Percentiles rank a stretch among this genome's conserved stretches.
Conservation (phyloP, 2,797 vertebrate genomes). For the Protosalanx chinensis region DNA sequence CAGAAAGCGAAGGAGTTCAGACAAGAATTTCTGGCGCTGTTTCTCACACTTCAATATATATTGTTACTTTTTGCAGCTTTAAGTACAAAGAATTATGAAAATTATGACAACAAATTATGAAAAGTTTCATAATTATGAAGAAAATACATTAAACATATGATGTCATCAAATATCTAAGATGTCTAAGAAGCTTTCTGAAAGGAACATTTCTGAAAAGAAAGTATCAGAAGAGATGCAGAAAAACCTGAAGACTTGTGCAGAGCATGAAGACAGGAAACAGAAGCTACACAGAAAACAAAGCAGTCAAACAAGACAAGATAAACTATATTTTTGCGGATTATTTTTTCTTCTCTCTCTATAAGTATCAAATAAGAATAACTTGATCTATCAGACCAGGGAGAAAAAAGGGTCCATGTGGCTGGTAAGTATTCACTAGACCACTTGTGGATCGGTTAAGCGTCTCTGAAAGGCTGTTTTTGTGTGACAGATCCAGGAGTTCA, state of each 20-base stretch:
- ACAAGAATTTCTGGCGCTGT: no score
- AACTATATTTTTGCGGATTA: not conserved
- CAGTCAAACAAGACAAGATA: not conserved
- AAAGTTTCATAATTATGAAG: not conserved
- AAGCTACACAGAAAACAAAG: not conserved
- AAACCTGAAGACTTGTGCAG: not conserved
- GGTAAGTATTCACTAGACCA: not conserved
- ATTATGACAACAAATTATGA: not conserved
- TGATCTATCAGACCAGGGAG: not conserved
- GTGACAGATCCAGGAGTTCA: constrained; percentile 67
- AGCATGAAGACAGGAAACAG: not conserved
- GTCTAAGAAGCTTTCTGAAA: not conserved
- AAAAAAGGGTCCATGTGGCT: not conserved
- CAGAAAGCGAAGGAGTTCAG: no score
- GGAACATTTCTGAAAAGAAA: not conserved
- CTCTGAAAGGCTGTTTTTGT: constrained; percentile 11
- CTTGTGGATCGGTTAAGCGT: not conserved
- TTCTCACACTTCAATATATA: no score
- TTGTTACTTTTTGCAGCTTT: no score
- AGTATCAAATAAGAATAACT: not conserved
- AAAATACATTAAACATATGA: not conserved
- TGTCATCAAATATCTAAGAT: not conserved
- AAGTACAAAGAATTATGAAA: not conserved
- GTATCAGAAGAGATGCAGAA: not conserved
- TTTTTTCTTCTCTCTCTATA: not conserved